phyloP scores from a whole-genome alignment of 2,888 invertebrate genomes.

The Chesias legatella region DNA sequence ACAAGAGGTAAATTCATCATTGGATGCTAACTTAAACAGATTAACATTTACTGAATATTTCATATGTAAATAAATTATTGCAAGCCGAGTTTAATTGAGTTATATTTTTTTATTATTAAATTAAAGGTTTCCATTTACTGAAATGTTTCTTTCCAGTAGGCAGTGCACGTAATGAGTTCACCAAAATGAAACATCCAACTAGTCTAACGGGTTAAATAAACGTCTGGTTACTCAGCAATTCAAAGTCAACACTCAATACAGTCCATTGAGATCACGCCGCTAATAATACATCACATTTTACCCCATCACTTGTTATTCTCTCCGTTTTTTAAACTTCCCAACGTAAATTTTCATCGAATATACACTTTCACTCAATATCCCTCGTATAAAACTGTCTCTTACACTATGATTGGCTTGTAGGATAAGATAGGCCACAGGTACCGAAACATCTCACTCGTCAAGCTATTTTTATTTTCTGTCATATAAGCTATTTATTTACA shows the following conservation, averaged over 20 bases:
- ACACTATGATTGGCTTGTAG: constrained; percentile 16
- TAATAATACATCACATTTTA: constrained; percentile 64
- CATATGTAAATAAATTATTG: too few relatives aligned
- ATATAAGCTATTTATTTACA: constrained; percentile 8
- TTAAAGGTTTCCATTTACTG: too few relatives aligned
- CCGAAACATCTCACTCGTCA: constrained; percentile 5
- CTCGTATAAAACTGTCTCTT: constrained; percentile 9
- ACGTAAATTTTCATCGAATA: constrained; percentile 16
- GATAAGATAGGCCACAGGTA: constrained; percentile 12
- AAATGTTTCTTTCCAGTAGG: too few relatives aligned
- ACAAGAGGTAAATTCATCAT: too few relatives aligned
- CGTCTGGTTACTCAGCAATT: constrained; percentile 29
- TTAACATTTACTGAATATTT: too few relatives aligned
- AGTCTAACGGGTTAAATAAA: constrained; percentile 30
- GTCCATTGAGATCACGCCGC: constrained; percentile 68
- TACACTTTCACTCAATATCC: constrained; percentile 33
- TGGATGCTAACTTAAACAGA: too few relatives aligned
- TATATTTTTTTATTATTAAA: too few relatives aligned
- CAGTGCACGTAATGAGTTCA: constrained; percentile 57
- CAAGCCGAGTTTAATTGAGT: too few relatives aligned
- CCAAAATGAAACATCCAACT: constrained; percentile 25
- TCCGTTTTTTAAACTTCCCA: constrained; percentile 13
- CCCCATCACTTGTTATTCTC: constrained; percentile 40
- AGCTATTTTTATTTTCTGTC: too few relatives aligned
- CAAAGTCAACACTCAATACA: constrained; percentile 47